Percentiles rank a stretch among this genome's conserved stretches.
Conservation (phyloP, 2,797 vertebrate genomes). For the Gymnothorax javanicus region DNA sequence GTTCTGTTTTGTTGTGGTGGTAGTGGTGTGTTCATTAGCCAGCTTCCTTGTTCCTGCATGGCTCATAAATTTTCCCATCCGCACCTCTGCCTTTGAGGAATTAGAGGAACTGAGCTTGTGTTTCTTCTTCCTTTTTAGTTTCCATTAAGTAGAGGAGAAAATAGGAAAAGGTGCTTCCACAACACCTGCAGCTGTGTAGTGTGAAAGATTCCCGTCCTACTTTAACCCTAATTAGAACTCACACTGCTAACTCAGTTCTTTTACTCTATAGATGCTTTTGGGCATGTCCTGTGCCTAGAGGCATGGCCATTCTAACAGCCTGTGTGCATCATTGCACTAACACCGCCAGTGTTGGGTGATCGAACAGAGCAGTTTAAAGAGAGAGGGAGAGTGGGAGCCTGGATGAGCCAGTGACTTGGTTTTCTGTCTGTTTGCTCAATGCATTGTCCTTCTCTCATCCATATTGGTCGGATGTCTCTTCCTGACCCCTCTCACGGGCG, state of each 20-base stretch:
- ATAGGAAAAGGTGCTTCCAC: background rate
- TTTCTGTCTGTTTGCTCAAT: constrained; percentile 57
- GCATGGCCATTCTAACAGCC: background rate
- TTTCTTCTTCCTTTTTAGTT: background rate
- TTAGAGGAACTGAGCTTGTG: constrained; percentile 11
- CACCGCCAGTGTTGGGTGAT: constrained; percentile 19
- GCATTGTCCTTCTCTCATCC: constrained; percentile 74
- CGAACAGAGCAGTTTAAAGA: constrained; percentile 16
- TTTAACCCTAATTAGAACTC: background rate
- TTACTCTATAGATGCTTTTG: too few relatives aligned
- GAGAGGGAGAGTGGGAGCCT: constrained; percentile 37
- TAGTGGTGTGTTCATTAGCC: too few relatives aligned
- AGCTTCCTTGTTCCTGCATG: too few relatives aligned
- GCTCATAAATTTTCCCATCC: too few relatives aligned
- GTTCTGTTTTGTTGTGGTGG: too few relatives aligned
- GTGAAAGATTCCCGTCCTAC: background rate
- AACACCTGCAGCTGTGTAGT: background rate
- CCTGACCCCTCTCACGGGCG: constrained; percentile 64
- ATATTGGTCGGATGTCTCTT: constrained; percentile 64
- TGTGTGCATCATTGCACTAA: constrained; percentile 28
- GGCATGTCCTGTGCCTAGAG: too few relatives aligned
- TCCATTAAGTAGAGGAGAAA: background rate
- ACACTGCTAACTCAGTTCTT: too few relatives aligned
- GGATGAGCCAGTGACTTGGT: constrained; percentile 48
- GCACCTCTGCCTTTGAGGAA: background rate